Base-by-base conservation (phyloP, 1,140 invertebrate genomes). In the Sinella curviseta region DNA sequence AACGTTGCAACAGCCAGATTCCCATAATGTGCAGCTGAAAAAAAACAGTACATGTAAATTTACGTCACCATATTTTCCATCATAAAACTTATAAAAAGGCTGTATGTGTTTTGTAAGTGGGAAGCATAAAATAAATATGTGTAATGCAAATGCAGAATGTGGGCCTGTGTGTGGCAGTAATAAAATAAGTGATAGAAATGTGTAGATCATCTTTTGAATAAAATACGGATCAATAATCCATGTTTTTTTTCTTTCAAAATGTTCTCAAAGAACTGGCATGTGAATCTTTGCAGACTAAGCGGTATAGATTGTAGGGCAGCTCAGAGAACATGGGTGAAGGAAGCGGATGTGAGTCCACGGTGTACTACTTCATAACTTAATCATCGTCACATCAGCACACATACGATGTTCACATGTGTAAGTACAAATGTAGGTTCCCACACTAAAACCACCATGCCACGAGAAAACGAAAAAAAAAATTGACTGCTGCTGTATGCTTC, bases 21-120 rank as follows among this genome's bases (percentile, higher is more conserved):
- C 39, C 98, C 98, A 88, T 99, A 99, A 88, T 99, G 98, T 36
- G 97, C 94, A 81, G 97, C 97, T 84, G 99, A 99, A 60, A 31
- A 75, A 28, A 28, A 54, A 74, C 31, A 75, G 77, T 67, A 79
- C 26, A 33, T 79, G 0, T 48, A 81, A 12, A 36, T 70, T 82
- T 65, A 77, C 67, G 31, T 24, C 60, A 78, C 14, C 4, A 24
- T 76, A n/a, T n/a, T n/a, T 3, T 54, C n/a, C 20, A 54, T 74
- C 26, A 74, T 20, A 14, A 31, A 8, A 74, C 4, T 74, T 14
- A 36, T 26, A 20, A 26, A 33, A 34, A n/a, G 30, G 0, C 39
- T 48, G 24, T 80, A 1, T 30, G 3, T 20, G 4, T 1, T 8
- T 36, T 73, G 33, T 20, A 39, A 34, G 24, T 67, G 3, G 24